Evolutionary conservation across 35 echinoderm and acorn worm species (phyloP).

Genomic region (Ptychodera flava): DNA sequence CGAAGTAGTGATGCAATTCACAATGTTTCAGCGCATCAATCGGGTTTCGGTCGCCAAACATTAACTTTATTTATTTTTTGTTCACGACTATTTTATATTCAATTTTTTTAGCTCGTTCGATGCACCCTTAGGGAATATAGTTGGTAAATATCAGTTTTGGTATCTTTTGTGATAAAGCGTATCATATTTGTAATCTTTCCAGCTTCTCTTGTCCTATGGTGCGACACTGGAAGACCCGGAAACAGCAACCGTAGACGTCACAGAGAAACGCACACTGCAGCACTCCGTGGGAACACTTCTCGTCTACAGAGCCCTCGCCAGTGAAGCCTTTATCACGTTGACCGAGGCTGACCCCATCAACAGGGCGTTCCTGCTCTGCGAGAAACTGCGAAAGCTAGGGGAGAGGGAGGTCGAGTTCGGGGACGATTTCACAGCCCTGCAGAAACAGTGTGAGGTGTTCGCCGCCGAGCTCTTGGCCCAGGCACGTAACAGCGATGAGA

Average conservation of each 20-base stretch:
- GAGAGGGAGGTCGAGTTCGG: conserved; percentile 6
- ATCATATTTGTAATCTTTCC: no score
- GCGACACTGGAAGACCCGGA: background rate
- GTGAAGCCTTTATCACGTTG: conserved; percentile 15
- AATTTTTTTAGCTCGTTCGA: no score
- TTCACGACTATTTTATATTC: no score
- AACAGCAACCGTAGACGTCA: background rate
- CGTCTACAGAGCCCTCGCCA: conserved; percentile 27
- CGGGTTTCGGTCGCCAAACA: no score
- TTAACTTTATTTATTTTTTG: no score
- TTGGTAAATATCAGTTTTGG: no score
- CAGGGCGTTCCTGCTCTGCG: conserved; percentile 5
- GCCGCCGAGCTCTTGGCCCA: conserved; percentile 11
- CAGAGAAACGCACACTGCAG: background rate
- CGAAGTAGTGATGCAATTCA: no score
- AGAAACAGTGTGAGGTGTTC: conserved; percentile 5
- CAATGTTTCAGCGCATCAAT: no score
- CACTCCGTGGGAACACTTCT: background rate
- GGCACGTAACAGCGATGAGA: background rate
- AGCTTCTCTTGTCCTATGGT: background rate
- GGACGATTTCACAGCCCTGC: background rate
- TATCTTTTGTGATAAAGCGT: no score
- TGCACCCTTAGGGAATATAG: no score
- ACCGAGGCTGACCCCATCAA: conserved; percentile 16
- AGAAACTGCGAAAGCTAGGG: conserved; percentile 5